A percentile compares a stretch with the other conserved stretches of the same genome.
These are phyloP conservation scores for Phacellophora camtschatica DNA, from an alignment of 30 jellyfish, hydroid and myxozoan species.

Conservation along the genomic window DNA sequence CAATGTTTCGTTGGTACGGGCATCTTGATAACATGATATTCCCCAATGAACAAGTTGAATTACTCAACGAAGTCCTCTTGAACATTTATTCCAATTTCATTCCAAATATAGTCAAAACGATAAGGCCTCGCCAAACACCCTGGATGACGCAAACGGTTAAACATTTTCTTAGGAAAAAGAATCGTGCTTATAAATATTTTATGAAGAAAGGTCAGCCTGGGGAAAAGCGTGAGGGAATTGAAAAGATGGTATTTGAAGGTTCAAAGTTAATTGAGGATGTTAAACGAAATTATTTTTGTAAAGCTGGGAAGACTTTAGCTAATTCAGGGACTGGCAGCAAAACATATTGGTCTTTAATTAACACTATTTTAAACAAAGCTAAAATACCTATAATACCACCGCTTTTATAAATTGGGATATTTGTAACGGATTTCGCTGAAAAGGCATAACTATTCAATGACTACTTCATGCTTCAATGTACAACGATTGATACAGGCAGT, in stretches of 20 bases:
- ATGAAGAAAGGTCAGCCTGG: constrained; percentile 32
- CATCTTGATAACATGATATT: constrained; percentile 22
- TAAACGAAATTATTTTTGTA: constrained; percentile 25
- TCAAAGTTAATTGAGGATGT: constrained; percentile 42
- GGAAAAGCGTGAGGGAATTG: constrained; percentile 8
- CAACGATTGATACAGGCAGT: too few species aligned
- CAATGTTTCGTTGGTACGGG: constrained; percentile 36
- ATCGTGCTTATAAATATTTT: constrained; percentile 35
- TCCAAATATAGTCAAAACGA: constrained; percentile 49
- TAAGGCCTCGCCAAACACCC: constrained; percentile 39
- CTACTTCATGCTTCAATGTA: too few species aligned
- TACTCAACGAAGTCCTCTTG: constrained; percentile 46
- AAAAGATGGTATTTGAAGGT: constrained; percentile 33
- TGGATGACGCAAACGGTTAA: constrained; percentile 44
- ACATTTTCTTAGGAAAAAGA: constrained; percentile 34
- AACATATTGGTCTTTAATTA: too few species aligned
- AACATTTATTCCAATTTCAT: constrained; percentile 30
- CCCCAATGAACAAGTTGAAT: constrained; percentile 43
- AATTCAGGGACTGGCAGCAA: constrained; percentile 49
- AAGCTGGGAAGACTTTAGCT: constrained; percentile 38
- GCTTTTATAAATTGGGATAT: too few species aligned
- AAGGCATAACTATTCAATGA: too few species aligned
- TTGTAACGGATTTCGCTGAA: too few species aligned
- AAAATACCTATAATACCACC: too few species aligned
- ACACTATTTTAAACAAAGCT: too few species aligned